phyloP scores from a whole-genome alignment of 2,797 vertebrate genomes.

The Morelia viridis region DNA sequence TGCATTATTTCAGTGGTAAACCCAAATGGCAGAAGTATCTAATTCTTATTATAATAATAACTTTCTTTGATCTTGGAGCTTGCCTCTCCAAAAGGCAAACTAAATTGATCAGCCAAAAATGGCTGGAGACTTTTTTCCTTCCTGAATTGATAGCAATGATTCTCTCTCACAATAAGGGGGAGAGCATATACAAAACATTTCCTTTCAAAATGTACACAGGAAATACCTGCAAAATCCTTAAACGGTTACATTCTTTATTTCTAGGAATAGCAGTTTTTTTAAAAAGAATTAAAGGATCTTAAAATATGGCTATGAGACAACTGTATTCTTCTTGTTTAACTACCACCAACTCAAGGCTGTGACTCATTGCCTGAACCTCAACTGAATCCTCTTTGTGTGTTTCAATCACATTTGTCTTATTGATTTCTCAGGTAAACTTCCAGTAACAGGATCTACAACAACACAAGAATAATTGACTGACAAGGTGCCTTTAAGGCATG shows the following conservation, averaged over 20 bases:
- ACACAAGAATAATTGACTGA: slow-evolving; percentile 49
- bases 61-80: slow-evolving; percentile 67
- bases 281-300: slow-evolving; percentile 44
- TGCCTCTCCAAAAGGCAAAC: slow-evolving; percentile 55
- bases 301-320: slow-evolving; percentile 65
- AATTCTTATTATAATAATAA: slow-evolving; percentile 75
- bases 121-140: slow-evolving; percentile 72
- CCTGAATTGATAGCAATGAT: slow-evolving; percentile 70
- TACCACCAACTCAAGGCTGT: background rate
- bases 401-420: slow-evolving; percentile 46
- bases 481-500: slow-evolving; percentile 25
- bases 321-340: slow-evolving; percentile 43
- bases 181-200: slow-evolving; percentile 64
- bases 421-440: slow-evolving; percentile 54
- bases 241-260: slow-evolving; percentile 63
- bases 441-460: slow-evolving; percentile 11
- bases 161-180: slow-evolving; percentile 69
- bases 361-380: slow-evolving; percentile 26
- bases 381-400: background rate
- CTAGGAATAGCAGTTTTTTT: accelerated
- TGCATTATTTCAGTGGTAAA: slow-evolving; percentile 64
- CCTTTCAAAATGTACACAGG: slow-evolving; percentile 72
- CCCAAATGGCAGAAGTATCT: slow-evolving; percentile 63
- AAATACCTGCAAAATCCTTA: slow-evolving; percentile 44
- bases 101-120: slow-evolving; percentile 51